Conservation (phyloP, 2,888 invertebrate species). For the Entomobrya multifasciata region DNA sequence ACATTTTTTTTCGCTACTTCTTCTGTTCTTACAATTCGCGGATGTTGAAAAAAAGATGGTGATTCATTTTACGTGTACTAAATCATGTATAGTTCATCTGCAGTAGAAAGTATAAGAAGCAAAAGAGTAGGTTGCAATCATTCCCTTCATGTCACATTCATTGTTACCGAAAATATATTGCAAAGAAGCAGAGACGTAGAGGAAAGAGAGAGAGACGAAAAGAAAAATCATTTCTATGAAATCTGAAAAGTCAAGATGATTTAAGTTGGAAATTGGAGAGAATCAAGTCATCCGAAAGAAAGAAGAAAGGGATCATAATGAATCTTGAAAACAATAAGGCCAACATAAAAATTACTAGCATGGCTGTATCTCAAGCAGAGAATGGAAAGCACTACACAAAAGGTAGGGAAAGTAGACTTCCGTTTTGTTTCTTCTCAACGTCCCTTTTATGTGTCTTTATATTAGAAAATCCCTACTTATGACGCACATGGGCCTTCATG, state of each 20-base stretch:
- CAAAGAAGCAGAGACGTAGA: too few species aligned
- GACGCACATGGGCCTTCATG: too few species aligned
- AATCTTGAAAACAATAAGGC: constrained; percentile 31
- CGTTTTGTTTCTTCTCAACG: too few species aligned
- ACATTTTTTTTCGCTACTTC: neutral
- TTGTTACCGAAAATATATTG: constrained; percentile 41
- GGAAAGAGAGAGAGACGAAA: too few species aligned
- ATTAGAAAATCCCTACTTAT: too few species aligned
- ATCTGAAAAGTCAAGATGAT: constrained; percentile 23
- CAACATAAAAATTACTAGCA: neutral
- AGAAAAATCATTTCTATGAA: constrained; percentile 23
- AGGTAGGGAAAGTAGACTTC: too few species aligned
- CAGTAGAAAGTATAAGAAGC: neutral
- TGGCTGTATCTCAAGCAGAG: too few species aligned
- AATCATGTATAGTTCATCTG: constrained; percentile 32
- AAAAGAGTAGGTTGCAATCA: too few species aligned
- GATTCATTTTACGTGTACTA: constrained; percentile 48
- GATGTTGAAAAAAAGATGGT: neutral
- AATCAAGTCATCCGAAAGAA: constrained; percentile 15
- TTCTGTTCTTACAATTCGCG: too few species aligned
- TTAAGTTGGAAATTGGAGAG: neutral
- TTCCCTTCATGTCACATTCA: constrained; percentile 30
- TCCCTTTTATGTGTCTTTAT: too few species aligned
- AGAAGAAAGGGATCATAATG: constrained; percentile 28
- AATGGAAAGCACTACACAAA: too few species aligned